These are phyloP conservation scores for Megastigmus dorsalis DNA, from an alignment of 2,888 invertebrate species.

Conservation along the genomic window DNA sequence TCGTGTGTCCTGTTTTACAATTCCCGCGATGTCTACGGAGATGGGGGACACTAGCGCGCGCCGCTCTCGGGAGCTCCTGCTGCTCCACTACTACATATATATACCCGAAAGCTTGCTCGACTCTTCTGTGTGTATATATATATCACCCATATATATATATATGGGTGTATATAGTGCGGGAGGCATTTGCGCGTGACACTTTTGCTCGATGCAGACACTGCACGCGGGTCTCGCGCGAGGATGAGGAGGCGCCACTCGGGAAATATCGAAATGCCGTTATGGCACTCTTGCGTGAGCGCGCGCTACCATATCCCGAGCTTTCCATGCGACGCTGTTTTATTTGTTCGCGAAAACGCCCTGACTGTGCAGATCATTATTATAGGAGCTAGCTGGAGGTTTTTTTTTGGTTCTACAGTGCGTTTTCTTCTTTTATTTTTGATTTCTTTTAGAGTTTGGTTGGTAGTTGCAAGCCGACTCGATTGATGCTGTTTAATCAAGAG, in stretches of 20 bases:
- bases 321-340: neutral
- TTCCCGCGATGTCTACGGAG: conserved; percentile 29
- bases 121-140: no score
- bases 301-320: neutral
- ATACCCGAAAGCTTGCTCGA: conserved; percentile 17
- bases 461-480: no score
- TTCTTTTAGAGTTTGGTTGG: no score
- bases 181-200: conserved; percentile 42
- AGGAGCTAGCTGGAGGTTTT: no score
- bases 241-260: conserved; percentile 40
- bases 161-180: neutral
- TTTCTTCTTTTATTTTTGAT: no score
- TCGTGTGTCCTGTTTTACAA: conserved; percentile 46
- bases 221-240: no score
- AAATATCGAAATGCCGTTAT: conserved; percentile 44
- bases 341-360: no score
- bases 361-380: no score
- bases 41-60: neutral
- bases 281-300: no score
- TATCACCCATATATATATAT: no score
- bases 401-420: no score
- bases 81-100: neutral
- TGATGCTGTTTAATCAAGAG: no score
- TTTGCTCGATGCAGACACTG: conserved; percentile 44
- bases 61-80: conserved; percentile 8